Conservation (phyloP, 2,797 vertebrate species). For the Falco columbarius region DNA sequence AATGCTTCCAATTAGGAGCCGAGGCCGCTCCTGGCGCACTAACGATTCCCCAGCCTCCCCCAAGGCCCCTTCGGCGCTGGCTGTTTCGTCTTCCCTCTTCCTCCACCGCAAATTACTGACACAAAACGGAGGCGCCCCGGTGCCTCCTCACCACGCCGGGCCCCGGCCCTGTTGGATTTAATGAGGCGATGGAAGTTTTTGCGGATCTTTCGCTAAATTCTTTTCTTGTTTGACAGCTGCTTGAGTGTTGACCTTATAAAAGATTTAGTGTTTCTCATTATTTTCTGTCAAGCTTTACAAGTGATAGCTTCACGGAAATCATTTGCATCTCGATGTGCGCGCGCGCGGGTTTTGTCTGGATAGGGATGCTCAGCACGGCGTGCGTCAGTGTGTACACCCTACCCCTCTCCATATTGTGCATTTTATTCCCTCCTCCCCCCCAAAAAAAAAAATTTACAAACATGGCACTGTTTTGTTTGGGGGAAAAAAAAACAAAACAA, state of each 20-base stretch:
- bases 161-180: conserved; percentile 97
- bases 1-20: conserved; percentile 99
- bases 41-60: conserved; percentile 88
- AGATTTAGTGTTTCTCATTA: conserved; percentile 99
- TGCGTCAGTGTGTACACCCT: conserved; percentile 40
- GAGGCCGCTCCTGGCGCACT: conserved; percentile 93
- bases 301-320: conserved; percentile 88
- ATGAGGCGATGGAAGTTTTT: conserved; percentile 98
- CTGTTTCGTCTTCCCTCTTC: conserved; percentile 79
- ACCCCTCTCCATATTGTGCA: background rate
- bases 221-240: conserved; percentile 99
- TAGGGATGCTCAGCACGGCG: background rate
- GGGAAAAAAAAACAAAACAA: fast-evolving
- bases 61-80: conserved; percentile 80
- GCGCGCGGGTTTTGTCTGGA: conserved; percentile 6
- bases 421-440: background rate
- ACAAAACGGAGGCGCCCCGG: conserved; percentile 92
- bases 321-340: conserved; percentile 87
- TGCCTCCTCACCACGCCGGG: conserved; percentile 82
- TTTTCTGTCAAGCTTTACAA: conserved; percentile 97
- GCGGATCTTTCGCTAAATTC: conserved; percentile 94
- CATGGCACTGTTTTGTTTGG: background rate
- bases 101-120: conserved; percentile 97
- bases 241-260: conserved; percentile 99
- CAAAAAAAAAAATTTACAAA: background rate